Base-by-base conservation (phyloP, 2,113 vertebrate genomes). In the Zosterops borbonicus region DNA sequence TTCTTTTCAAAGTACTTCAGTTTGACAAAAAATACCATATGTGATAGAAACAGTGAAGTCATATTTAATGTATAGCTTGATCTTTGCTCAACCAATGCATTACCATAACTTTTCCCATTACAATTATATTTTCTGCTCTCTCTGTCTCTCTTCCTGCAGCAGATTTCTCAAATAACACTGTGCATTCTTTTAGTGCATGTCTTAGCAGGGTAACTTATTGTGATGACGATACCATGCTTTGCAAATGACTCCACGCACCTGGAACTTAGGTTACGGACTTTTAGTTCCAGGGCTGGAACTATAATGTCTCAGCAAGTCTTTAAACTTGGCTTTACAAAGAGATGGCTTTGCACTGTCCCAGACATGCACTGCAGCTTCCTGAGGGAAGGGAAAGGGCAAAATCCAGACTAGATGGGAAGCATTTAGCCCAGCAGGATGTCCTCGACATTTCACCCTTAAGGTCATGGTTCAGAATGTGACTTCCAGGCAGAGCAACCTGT, bases 401-500 rank as follows among this genome's bases (percentile, higher is more conserved):
- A 96, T 95, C 65, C 97, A 96, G 92, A 88, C 86, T 95, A 60
- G 75, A 93, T 93, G 93, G 89, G 96, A 97, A 96, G 91, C 31
- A 14, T 89, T 97, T 90, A 91, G 49, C 97, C 64, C 94, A 96
- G 97, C 95, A 95, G 96, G 96, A 87, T 95, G 65, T 91, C 90
- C 94, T 91, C 0, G 93, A 93, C 94, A 87, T 88, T 92, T 97
- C 89, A 90, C 87, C 83, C 87, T 39, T 68, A 53, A 85, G 97
- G 97, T 97, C 97, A 90, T 39, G 83, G 92, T 95, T 97, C 94
- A 94, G 87, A 96, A 94, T 93, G 95, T 95, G 90, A 95, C 83
- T 96, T 97, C 89, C 94, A 92, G 87, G 90, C 90, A 96, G 70
- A 83, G 91, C 52, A 69, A 75, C 95, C 94, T 90, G 46, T 80